Conservation (phyloP, 2,797 vertebrate species). For the Decapterus maruadsi region DNA sequence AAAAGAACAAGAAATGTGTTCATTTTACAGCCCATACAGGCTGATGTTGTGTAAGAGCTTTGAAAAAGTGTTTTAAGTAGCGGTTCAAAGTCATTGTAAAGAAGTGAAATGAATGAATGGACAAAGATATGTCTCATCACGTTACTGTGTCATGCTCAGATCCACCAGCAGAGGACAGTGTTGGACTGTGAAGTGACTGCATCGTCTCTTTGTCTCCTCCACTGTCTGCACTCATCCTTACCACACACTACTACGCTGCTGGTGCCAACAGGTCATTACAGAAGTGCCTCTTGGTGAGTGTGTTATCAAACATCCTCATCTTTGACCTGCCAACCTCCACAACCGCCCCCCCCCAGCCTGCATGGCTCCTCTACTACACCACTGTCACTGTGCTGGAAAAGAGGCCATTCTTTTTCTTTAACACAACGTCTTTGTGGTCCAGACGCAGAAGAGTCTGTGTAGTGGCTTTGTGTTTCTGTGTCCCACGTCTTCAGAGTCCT, state of each 20-base stretch:
- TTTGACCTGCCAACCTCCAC: conserved; percentile 17
- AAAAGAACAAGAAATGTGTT: no score
- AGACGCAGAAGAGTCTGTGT: conserved; percentile 30
- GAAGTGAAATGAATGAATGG: no score
- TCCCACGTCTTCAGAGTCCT: conserved; percentile 10
- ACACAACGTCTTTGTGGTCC: conserved; percentile 59
- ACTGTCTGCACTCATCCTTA: conserved; percentile 27
- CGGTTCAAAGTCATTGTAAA: no score
- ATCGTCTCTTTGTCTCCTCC: not conserved
- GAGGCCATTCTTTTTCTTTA: conserved; percentile 35
- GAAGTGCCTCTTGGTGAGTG: conserved; percentile 24
- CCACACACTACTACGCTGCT: conserved; percentile 50
- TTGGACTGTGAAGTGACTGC: conserved; percentile 52
- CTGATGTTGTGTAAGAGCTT: no score
- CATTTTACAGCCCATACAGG: no score
- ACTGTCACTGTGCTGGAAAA: conserved; percentile 30
- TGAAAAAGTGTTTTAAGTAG: no score
- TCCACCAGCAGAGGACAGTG: conserved; percentile 78
- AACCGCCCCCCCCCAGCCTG: no score
- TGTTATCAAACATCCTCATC: conserved; percentile 64
- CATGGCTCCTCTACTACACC: not conserved
- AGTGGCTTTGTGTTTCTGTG: conserved; percentile 39
- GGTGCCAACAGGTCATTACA: conserved; percentile 40
- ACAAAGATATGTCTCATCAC: not conserved
- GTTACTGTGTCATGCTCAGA: conserved; percentile 42